phyloP scores from a whole-genome alignment of 2,113 vertebrate species.

The Puntigrus tetrazona region DNA sequence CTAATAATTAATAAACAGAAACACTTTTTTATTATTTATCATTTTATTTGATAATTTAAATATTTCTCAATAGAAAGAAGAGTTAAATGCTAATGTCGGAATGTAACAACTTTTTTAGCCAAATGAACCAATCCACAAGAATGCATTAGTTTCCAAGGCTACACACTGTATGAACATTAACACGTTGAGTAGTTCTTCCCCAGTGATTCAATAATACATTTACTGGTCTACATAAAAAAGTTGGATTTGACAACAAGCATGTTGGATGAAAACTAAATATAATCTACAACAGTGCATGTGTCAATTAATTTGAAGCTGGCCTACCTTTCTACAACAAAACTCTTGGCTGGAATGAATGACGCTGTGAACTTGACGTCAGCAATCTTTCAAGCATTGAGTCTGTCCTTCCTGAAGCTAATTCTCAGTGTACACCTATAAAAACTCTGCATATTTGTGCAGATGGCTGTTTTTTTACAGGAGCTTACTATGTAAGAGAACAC shows the following conservation, averaged over 20 bases:
- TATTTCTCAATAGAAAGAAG: too few species aligned
- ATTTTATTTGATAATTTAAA: too few species aligned
- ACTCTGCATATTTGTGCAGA: slow-evolving; percentile 54
- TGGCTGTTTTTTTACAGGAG: slow-evolving; percentile 55
- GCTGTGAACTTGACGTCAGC: slow-evolving; percentile 38
- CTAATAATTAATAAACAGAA: too few species aligned
- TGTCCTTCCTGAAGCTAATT: slow-evolving; percentile 48
- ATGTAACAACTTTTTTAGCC: too few species aligned
- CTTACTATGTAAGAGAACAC: slow-evolving; percentile 55
- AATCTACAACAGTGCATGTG: neutral
- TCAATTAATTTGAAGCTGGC: slow-evolving; percentile 9
- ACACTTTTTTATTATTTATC: too few species aligned
- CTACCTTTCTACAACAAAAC: slow-evolving; percentile 18
- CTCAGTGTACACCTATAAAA: slow-evolving; percentile 56
- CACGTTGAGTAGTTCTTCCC: neutral
- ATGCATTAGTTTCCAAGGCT: neutral
- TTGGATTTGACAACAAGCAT: neutral
- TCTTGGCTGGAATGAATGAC: slow-evolving; percentile 48
- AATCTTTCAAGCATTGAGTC: slow-evolving; percentile 50
- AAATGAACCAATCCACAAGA: neutral
- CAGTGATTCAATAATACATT: neutral
- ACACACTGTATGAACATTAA: neutral
- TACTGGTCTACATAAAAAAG: neutral
- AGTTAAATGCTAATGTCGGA: too few species aligned
- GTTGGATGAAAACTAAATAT: neutral